Evolutionary conservation across 2,888 invertebrate genomes (phyloP).

Genomic region (Parnassius mnemosyne): DNA sequence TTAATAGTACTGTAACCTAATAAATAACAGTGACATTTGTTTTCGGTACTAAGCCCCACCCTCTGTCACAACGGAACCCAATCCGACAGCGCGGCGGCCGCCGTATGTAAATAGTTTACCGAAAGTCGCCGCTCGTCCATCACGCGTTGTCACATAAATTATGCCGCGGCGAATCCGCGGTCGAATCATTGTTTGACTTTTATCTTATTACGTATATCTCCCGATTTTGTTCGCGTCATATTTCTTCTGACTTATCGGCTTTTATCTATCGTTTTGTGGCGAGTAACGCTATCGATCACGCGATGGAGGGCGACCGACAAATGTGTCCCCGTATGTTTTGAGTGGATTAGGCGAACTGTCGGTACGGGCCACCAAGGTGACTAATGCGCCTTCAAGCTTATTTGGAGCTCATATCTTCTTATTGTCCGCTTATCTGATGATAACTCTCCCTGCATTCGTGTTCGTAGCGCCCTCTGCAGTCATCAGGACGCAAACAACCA

Average conservation of each 20-base stretch:
- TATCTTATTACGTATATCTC: slow-evolving; percentile 81
- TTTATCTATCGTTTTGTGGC: slow-evolving; percentile 80
- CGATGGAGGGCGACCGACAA: slow-evolving; percentile 71
- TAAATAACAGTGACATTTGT: slow-evolving; percentile 81
- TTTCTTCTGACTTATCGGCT: slow-evolving; percentile 79
- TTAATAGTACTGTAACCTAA: slow-evolving; percentile 74
- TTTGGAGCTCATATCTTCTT: slow-evolving; percentile 73
- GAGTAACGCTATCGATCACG: slow-evolving; percentile 77
- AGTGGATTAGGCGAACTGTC: slow-evolving; percentile 76
- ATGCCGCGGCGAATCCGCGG: slow-evolving; percentile 81
- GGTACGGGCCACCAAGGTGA: slow-evolving; percentile 58
- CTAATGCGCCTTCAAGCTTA: slow-evolving; percentile 68
- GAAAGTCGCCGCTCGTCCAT: slow-evolving; percentile 80
- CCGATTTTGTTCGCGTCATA: slow-evolving; percentile 81
- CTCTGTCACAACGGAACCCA: slow-evolving; percentile 78
- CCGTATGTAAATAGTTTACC: slow-evolving; percentile 81
- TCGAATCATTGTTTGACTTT: slow-evolving; percentile 81
- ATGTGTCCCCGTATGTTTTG: slow-evolving; percentile 77
- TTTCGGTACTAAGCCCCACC: slow-evolving; percentile 79
- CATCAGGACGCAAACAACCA: slow-evolving; percentile 9
- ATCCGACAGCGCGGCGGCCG: slow-evolving; percentile 75
- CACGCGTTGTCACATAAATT: slow-evolving; percentile 81
- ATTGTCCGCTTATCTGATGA: slow-evolving; percentile 75
- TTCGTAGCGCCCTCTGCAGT: slow-evolving; percentile 29
- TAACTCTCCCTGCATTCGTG: slow-evolving; percentile 41